Conservation (phyloP, 2,888 invertebrate genomes). For the Dioctria rufipes region DNA sequence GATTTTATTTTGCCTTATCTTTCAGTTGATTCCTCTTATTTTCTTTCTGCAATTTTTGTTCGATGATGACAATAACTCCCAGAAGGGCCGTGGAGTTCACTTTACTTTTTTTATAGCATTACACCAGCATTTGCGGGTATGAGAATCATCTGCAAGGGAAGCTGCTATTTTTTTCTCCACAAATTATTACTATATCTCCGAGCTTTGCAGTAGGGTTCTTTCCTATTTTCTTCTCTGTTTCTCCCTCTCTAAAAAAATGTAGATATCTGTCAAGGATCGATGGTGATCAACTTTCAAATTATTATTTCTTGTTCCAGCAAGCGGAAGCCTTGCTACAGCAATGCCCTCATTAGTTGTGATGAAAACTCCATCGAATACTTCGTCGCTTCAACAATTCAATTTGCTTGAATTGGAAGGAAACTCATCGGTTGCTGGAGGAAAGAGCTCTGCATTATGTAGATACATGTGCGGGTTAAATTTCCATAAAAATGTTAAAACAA, state of each 20-base stretch:
- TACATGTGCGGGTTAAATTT: background rate
- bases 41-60: slow-evolving; percentile 21
- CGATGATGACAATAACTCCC: slow-evolving; percentile 39
- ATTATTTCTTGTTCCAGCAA: slow-evolving; percentile 7
- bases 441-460: background rate
- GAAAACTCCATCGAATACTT: slow-evolving; percentile 34
- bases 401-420: slow-evolving; percentile 9
- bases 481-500: background rate
- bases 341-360: slow-evolving; percentile 43
- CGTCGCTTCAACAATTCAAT: slow-evolving; percentile 41
- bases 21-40: background rate
- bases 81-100: background rate
- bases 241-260: background rate
- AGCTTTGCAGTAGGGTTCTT: background rate
- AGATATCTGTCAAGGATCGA: slow-evolving; percentile 33
- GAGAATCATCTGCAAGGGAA: slow-evolving; percentile 2
- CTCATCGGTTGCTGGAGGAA: background rate
- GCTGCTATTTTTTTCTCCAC: slow-evolving; percentile 17
- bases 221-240: background rate
- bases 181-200: slow-evolving; percentile 22
- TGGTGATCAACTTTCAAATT: slow-evolving; percentile 43
- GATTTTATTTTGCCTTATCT: slow-evolving; percentile 30
- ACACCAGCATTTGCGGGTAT: background rate
- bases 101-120: background rate
- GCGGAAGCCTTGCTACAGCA: slow-evolving; percentile 13